Base-by-base conservation (phyloP, 1,140 invertebrate genomes). In the Metaphire vulgaris region DNA sequence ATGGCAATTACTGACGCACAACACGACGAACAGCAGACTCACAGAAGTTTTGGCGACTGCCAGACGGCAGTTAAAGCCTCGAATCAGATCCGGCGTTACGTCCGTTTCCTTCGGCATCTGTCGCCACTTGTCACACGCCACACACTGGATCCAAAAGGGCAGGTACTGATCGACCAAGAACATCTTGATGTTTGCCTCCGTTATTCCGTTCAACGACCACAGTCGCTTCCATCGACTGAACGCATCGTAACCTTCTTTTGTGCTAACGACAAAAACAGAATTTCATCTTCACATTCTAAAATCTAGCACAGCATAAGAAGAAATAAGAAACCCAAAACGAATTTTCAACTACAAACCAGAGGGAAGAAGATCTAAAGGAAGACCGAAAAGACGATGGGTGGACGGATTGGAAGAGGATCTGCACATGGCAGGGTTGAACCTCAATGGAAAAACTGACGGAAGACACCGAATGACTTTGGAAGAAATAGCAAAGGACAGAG, bases 61-160 rank as follows among this genome's bases (percentile, higher is more conserved):
- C 21, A 12, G 29, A 14, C 70, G 81, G 81, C 85, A 86, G 2
- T 76, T 79, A 79, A 81, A 86, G 28, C 79, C 81, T 31, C 68
- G 66, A 21, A 85, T 80, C 33, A 84, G 83, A 6, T 83, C 79
- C 16, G 80, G 71, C 26, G 80, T 82, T 1, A 84, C 72, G 6
- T 80, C 76, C 0, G 76, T 69, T 34, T 82, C 77, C 29, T 78
- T 78, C 0, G 80, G 78, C n/a, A 83, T 73, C 76, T 83, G 82
- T 31, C 86, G 76, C 84, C 85, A 87, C 67, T 86, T 86, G 1
- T 79, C 74, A 80, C 86, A 87, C 0, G 74, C 34, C 21, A 69
- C 80, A 80, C 86, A 87, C 75, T 83, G 80, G 1, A 84, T 75
- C 86, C 86, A 87, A 78, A 81, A 87, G n/a, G 85, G 85, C 31